These are phyloP conservation scores for Cololabis saira DNA, from an alignment of 2,113 vertebrate genomes.

Conservation along the genomic window DNA sequence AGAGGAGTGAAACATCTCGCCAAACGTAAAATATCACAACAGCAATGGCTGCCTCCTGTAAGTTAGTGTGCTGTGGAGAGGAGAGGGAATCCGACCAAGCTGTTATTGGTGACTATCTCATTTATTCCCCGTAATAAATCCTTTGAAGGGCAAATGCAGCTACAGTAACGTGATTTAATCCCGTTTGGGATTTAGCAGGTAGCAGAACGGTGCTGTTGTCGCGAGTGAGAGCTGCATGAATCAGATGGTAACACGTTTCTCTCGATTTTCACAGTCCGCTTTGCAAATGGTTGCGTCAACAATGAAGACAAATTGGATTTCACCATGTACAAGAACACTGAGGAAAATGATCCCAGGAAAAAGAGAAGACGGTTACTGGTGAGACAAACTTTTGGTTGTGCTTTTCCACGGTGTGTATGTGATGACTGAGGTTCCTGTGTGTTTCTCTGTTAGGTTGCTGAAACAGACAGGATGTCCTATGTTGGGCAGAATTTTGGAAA, in stretches of 20 bases:
- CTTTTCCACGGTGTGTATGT: neutral
- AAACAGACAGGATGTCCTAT: constrained; percentile 89
- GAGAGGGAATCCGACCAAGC: constrained; percentile 68
- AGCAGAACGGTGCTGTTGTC: neutral
- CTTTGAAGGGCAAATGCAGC: rapidly evolving
- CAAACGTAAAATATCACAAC: constrained; percentile 2
- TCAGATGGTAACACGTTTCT: neutral
- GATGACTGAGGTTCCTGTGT: too few relatives aligned
- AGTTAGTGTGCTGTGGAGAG: constrained; percentile 65
- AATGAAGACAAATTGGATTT: constrained; percentile 81
- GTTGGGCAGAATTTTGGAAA: constrained; percentile 89
- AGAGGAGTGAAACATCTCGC: constrained; percentile 1
- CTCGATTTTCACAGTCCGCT: constrained; percentile 81
- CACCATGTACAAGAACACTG: constrained; percentile 80
- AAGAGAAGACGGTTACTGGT: constrained; percentile 86
- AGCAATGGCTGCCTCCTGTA: constrained; percentile 74
- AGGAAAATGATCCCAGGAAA: constrained; percentile 85
- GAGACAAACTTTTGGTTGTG: constrained; percentile 20
- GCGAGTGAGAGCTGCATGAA: neutral
- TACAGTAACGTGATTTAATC: rapidly evolving
- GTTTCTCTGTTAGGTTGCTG: constrained; percentile 82
- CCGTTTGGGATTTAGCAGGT: neutral
- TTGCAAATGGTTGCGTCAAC: constrained; percentile 88
- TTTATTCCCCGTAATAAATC: neutral
- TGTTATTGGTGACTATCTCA: constrained; percentile 66